phyloP scores from a whole-genome alignment of 2,797 vertebrate genomes.

The Australoheros facetus region DNA sequence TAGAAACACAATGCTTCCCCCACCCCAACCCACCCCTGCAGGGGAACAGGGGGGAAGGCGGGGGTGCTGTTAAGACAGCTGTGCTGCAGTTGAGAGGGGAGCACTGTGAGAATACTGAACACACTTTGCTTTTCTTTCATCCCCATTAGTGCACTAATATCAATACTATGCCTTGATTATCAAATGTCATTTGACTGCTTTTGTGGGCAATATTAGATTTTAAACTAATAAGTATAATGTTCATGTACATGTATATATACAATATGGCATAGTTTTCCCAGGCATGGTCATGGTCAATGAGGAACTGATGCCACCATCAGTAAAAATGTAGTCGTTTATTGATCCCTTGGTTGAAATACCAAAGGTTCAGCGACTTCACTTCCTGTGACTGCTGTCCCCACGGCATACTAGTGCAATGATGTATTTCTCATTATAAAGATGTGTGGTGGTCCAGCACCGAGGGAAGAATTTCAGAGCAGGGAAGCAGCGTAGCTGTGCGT shows the following conservation, averaged over 20 bases:
- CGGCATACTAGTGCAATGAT: constrained; percentile 28
- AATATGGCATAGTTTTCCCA: not conserved
- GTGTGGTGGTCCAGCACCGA: constrained; percentile 39
- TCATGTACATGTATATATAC: not conserved
- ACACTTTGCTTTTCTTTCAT: constrained; percentile 21
- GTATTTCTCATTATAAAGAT: constrained; percentile 59
- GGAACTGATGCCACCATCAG: not conserved
- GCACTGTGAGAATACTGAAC: constrained; percentile 50
- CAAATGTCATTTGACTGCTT: not conserved
- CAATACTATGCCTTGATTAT: not conserved
- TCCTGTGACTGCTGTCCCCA: constrained; percentile 32
- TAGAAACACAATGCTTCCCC: constrained; percentile 47
- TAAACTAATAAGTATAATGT: not conserved
- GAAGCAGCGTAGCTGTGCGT: constrained; percentile 5
- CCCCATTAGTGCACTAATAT: constrained; percentile 2
- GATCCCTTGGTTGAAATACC: constrained; percentile 30
- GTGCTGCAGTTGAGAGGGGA: constrained; percentile 66
- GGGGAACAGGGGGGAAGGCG: constrained; percentile 44
- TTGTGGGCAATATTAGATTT: not conserved
- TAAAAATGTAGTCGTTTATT: constrained; percentile 7
- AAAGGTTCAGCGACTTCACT: constrained; percentile 17
- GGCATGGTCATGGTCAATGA: not conserved
- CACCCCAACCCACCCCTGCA: constrained; percentile 13
- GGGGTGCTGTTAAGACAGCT: constrained; percentile 74
- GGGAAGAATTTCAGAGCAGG: constrained; percentile 27